Conservation (phyloP, 1,140 invertebrate species). For the Amphibalanus amphitrite region DNA sequence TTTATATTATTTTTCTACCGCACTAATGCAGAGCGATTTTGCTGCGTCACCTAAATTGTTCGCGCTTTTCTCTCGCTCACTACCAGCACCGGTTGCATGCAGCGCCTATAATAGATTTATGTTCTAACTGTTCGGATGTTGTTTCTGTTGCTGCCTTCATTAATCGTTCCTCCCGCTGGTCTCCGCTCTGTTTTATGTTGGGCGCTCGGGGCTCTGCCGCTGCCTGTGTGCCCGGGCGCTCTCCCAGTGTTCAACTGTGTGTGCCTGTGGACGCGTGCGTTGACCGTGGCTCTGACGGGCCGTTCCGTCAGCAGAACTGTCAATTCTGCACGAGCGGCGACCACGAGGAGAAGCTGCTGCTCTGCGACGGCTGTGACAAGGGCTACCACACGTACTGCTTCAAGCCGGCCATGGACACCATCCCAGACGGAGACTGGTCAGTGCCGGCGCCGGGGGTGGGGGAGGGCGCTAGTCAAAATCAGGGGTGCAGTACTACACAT, state of each 20-base stretch:
- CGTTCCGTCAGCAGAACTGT: constrained; percentile 59
- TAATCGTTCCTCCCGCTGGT: too few species aligned
- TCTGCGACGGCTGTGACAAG: constrained; percentile 94
- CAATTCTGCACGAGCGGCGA: constrained; percentile 91
- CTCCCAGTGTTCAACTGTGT: not conserved
- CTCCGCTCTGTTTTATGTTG: too few species aligned
- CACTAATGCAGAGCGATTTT: too few species aligned
- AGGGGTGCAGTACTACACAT: too few species aligned
- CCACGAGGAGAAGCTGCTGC: constrained; percentile 81
- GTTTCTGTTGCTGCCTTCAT: too few species aligned
- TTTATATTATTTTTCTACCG: too few species aligned
- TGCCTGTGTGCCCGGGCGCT: too few species aligned
- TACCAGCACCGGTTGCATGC: not conserved
- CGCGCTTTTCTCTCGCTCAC: too few species aligned
- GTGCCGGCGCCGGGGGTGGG: too few species aligned
- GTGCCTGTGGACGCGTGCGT: not conserved
- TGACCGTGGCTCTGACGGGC: not conserved
- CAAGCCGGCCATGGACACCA: constrained; percentile 88
- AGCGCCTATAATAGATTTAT: constrained; percentile 6
- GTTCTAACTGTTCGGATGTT: constrained; percentile 5
- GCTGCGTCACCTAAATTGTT: too few species aligned
- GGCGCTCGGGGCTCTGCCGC: too few species aligned
- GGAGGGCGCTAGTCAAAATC: too few species aligned
- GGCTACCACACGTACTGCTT: constrained; percentile 98
- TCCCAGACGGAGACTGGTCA: constrained; percentile 90